These are phyloP conservation scores for Myopa testacea DNA, from an alignment of 2,888 invertebrate genomes.

Conservation along the genomic window DNA sequence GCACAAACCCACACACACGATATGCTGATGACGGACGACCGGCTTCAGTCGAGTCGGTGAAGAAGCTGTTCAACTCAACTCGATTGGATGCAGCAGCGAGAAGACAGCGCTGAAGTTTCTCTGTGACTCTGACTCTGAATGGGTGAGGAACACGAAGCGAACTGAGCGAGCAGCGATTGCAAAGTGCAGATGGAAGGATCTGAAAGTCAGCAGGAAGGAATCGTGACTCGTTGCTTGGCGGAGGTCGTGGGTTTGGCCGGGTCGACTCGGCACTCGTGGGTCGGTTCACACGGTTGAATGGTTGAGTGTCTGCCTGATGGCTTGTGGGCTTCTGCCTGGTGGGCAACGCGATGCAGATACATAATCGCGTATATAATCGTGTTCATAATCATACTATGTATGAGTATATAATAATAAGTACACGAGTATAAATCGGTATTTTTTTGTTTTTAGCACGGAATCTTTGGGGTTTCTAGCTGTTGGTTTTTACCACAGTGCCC, in stretches of 20 bases:
- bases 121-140: not conserved
- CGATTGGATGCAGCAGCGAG: not conserved
- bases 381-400: not conserved
- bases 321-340: not conserved
- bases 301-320: not conserved
- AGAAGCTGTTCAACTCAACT: no score
- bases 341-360: not conserved
- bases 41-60: no score
- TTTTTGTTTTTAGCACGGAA: not conserved
- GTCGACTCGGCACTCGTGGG: not conserved
- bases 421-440: not conserved
- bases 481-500: no score
- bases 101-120: not conserved
- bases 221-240: not conserved
- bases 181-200: constrained; percentile 16
- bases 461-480: no score
- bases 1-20: no score
- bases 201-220: constrained; percentile 15
- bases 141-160: not conserved
- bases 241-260: not conserved
- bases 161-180: constrained; percentile 12
- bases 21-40: not conserved
- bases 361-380: not conserved
- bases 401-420: no score
- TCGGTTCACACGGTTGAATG: not conserved